Evolutionary conservation across 2,888 invertebrate genomes (phyloP), one percentile per base, ranked within the genome.

Genomic region (Drosophila testacea): DNA sequence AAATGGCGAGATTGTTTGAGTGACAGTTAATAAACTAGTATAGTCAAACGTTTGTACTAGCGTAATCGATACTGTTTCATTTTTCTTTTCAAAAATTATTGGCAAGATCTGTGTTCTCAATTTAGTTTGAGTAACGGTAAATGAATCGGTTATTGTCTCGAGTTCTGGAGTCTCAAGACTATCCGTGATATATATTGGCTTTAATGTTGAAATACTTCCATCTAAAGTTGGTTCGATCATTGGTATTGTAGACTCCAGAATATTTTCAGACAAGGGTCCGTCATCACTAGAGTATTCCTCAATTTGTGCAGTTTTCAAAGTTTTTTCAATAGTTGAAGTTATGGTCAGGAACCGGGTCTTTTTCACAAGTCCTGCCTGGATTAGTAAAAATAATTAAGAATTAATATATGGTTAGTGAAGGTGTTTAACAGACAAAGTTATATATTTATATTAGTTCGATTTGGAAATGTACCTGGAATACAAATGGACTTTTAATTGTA

Each of bases 81-180:
- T 95, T 68, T 95, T 95, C 13, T 94, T 95, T 68, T 95, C 95
- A 73, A 95, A 94, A 41, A 97, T 94, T 1, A 98, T 95, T 0
- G 98, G 98, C 56, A 98, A 93, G 69, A 98, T 95, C 90, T 98
- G 97, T 0, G 98, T 98, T 92, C 97, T 97, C 16, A 97, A 93
- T 93, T 97, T 95, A 9, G 96, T 94, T 92, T 98, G 97, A 0
- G 97, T 97, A 5, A 98, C 97, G 82, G 97, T 97, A 93, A 97
- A 98, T 4, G 97, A 97, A 93, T 98, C 97, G 0, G 97, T 97
- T 46, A 97, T 93, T 0, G 97, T 97, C 93, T 97, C 97, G 55
- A 98, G 92, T 0, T 97, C 97, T 11, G 97, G 97, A 0, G 97
- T 97, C 91, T 96, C 96, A 91, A 95, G 95, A 83, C 96, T 96